Conservation (phyloP, 2,113 vertebrate species). For the Bufo bufo region DNA sequence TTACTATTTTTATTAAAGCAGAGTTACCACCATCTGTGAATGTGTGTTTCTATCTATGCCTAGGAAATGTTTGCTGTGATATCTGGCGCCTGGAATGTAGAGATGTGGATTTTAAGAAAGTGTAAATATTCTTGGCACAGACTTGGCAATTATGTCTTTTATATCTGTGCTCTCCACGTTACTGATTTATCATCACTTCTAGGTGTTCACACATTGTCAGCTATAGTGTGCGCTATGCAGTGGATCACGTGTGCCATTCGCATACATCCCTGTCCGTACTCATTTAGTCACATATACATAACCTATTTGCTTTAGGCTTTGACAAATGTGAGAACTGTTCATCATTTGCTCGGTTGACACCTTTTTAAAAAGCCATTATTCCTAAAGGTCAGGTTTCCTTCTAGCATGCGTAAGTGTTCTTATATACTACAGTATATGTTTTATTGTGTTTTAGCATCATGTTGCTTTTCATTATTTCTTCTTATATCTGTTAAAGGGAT, state of each 20-base stretch:
- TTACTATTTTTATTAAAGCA: constrained; percentile 9
- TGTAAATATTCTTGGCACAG: constrained; percentile 13
- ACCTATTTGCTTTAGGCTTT: not conserved
- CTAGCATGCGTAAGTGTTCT: not conserved
- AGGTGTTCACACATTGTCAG: not conserved
- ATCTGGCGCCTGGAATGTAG: not conserved
- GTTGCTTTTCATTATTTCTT: not conserved
- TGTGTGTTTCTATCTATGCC: not conserved
- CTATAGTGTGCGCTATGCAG: not conserved
- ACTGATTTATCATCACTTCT: not conserved
- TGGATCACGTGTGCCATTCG: not conserved
- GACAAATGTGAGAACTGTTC: not conserved
- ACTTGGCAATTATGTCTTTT: not conserved
- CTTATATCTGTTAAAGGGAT: not conserved
- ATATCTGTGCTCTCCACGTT: not conserved
- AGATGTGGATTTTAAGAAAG: constrained; percentile 1
- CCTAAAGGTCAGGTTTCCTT: not conserved
- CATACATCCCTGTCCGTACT: not conserved
- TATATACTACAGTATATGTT: not conserved
- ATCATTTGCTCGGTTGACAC: not conserved
- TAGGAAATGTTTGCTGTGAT: not conserved
- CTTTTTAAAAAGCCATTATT: constrained; percentile 10
- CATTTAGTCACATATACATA: not conserved
- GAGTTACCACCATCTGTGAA: not conserved
- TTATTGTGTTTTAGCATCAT: not conserved